Evolutionary conservation across 2,888 invertebrate genomes (phyloP).

Genomic region (Mystacides longicornis): DNA sequence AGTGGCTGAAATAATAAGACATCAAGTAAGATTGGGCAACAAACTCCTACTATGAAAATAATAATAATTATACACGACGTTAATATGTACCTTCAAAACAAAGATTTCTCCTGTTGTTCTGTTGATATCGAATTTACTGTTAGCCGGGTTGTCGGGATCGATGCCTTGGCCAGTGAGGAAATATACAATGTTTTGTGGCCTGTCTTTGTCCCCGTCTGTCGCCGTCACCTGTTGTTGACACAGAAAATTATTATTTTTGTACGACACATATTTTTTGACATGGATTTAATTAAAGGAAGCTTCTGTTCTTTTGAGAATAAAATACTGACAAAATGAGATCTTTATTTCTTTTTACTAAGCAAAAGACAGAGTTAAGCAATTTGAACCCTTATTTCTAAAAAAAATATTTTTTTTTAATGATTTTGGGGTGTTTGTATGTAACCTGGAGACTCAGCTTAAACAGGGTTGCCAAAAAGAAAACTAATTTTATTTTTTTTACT

Average conservation of each 20-base stretch:
- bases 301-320: background rate
- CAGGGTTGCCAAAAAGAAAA: too few species aligned
- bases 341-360: too few species aligned
- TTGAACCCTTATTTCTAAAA: too few species aligned
- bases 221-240: conserved; percentile 85
- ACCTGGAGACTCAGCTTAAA: too few species aligned
- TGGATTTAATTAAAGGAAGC: background rate
- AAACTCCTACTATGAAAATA: too few species aligned
- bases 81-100: conserved; percentile 69
- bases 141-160: conserved; percentile 89
- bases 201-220: conserved; percentile 91
- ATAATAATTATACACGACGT: too few species aligned
- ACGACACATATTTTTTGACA: background rate
- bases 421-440: too few species aligned
- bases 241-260: background rate
- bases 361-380: too few species aligned
- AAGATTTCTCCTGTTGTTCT: conserved; percentile 92
- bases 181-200: conserved; percentile 92
- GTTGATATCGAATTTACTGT: conserved; percentile 95
- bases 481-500: too few species aligned
- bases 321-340: too few species aligned
- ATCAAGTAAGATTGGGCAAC: too few species aligned
- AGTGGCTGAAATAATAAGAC: conserved; percentile 59
- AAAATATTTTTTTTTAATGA: too few species aligned
- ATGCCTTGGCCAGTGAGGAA: conserved; percentile 93